Base-by-base conservation (phyloP, 2,113 vertebrate species). In the Glaucidium brasilianum region DNA sequence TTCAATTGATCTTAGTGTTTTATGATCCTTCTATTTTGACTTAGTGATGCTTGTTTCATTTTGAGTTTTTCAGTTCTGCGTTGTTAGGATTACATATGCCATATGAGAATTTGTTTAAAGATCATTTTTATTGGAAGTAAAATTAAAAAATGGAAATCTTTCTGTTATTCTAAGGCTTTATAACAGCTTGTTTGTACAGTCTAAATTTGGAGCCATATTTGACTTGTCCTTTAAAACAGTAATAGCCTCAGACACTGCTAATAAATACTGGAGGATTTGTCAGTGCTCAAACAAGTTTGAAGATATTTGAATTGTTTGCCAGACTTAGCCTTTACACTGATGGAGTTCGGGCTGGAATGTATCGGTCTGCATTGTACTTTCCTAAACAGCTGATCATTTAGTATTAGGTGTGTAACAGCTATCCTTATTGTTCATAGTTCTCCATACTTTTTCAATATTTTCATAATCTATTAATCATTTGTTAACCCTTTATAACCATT, bases 401-500 rank as follows among this genome's bases (percentile, higher is more conserved):
- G 21, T 35, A 22, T 12, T 53, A 67, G 26, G 17, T 86, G 21
- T 2, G 5, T 63, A 35, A 63, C 30, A 90, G n/a, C 68, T 56
- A 3, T 52, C 58, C 45, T 83, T 74, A 62, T 13, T 81, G 27
- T 35, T 90, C 32, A 5, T 41, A 64, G 15, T 8, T 71, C 7
- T 50, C 39, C 15, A 12, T 90, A 12, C 17, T 52, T 64, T 71
- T 78, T 43, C 34, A 50, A 17, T 26, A 29, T 66, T 66, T 88
- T 50, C 20, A 62, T 71, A 50, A 94, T 25, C 80, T 73, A 91
- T 60, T 82, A 94, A 96, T 95, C 35, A 95, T 95, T 94, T 88
- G 30, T 96, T 96, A 96, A 95, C 81, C 84, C 77, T 90, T 96
- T 74, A 96, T 95, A 94, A 94, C 92, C 72, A 95, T 96, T 96